A percentile compares a stretch with the other conserved stretches of the same genome.
Conservation (phyloP, 2,113 vertebrate species). For the Cyphomyrus plagiostoma region DNA sequence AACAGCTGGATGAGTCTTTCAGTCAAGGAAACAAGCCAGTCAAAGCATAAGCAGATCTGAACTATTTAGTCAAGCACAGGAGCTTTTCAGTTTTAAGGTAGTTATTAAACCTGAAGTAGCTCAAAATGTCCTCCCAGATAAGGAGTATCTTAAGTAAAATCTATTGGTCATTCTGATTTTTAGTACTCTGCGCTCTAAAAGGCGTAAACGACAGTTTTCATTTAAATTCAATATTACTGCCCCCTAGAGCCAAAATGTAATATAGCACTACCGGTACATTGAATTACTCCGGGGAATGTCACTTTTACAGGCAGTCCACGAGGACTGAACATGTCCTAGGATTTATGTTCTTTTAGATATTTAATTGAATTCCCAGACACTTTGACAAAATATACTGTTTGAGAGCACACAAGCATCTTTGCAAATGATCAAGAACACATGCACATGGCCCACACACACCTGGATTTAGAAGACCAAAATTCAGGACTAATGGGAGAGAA, state of each 20-base stretch:
- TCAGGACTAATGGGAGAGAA: background rate
- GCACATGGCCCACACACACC: background rate
- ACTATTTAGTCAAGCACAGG: background rate
- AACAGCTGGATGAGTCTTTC: background rate
- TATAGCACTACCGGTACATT: background rate
- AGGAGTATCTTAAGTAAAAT: background rate
- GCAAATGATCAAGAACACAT: background rate
- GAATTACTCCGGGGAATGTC: background rate
- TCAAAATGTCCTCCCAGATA: background rate
- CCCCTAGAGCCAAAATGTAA: slow-evolving; percentile 5
- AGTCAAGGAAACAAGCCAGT: background rate
- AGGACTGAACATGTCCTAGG: background rate
- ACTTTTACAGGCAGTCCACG: background rate
- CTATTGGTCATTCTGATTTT: background rate
- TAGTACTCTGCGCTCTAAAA: background rate
- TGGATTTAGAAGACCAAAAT: background rate
- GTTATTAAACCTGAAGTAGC: background rate
- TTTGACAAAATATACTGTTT: background rate
- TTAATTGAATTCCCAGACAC: background rate
- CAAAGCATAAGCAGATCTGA: background rate
- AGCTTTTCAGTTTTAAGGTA: background rate
- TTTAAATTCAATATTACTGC: background rate
- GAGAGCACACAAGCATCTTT: background rate
- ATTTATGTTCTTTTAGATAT: background rate
- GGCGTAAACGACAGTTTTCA: background rate